Conservation (phyloP, 2,113 vertebrate species). For the Percopsis transmontana region DNA sequence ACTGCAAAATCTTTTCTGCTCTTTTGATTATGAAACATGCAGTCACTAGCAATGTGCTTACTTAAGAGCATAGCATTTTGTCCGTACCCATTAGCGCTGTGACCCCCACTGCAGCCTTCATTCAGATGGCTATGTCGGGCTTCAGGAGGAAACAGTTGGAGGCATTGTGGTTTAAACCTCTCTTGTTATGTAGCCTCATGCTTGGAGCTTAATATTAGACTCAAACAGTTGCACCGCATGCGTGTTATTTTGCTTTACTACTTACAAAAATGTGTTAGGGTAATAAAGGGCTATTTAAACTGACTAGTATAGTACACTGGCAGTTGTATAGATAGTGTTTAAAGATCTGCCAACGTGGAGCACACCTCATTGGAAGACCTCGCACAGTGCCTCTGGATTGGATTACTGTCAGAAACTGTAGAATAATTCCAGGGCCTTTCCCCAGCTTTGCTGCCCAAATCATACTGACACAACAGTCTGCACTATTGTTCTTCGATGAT, state of each 20-base stretch:
- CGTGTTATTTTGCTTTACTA: conserved; percentile 44
- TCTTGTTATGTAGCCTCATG: conserved; percentile 54
- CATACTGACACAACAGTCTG: conserved; percentile 32
- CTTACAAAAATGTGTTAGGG: conserved; percentile 38
- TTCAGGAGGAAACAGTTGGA: conserved; percentile 46
- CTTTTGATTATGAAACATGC: conserved; percentile 51
- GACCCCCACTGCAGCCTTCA: conserved; percentile 33
- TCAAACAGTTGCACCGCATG: conserved; percentile 30
- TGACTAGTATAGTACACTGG: conserved; percentile 41
- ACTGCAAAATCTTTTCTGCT: conserved; percentile 10
- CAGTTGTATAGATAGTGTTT: conserved; percentile 50
- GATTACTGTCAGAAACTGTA: conserved; percentile 13
- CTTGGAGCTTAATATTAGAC: conserved; percentile 58
- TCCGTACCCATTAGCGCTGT: conserved; percentile 26
- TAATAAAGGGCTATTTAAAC: conserved; percentile 52
- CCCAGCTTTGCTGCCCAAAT: conserved; percentile 16
- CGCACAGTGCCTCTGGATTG: no score
- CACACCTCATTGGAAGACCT: conserved; percentile 13
- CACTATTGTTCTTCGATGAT: conserved; percentile 47
- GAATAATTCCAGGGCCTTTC: conserved; percentile 42
- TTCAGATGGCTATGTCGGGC: conserved; percentile 47
- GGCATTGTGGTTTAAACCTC: conserved; percentile 45
- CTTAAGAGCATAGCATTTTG: conserved; percentile 37
- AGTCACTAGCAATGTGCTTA: conserved; percentile 48
- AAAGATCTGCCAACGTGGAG: conserved; percentile 36